These are phyloP conservation scores for Ornithoptera alexandrae DNA, from an alignment of 2,888 invertebrate species.

Conservation along the genomic window DNA sequence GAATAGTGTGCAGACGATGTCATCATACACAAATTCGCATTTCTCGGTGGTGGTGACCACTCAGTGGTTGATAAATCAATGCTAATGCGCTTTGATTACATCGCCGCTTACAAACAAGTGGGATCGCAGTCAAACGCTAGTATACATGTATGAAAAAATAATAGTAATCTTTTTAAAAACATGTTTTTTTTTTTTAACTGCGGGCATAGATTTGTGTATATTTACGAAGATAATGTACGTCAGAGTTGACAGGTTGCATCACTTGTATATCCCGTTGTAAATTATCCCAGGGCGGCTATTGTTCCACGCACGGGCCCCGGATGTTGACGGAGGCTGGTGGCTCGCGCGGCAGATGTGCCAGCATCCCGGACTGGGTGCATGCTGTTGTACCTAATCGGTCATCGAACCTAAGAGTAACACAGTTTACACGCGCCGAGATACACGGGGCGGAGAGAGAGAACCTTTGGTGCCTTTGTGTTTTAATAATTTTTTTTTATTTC, in stretches of 20 bases:
- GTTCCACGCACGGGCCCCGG: conserved; percentile 28
- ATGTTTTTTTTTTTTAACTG: too few relatives aligned
- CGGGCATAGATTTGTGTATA: too few relatives aligned
- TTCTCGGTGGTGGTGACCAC: too few relatives aligned
- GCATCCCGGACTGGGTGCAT: conserved; percentile 12
- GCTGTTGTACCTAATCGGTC: conserved; percentile 22
- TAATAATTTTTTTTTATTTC: too few relatives aligned
- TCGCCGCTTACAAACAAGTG: too few relatives aligned
- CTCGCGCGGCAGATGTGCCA: conserved; percentile 14
- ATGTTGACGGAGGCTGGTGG: conserved; percentile 22
- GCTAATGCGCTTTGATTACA: too few relatives aligned
- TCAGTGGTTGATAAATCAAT: too few relatives aligned
- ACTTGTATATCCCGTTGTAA: conserved; percentile 16
- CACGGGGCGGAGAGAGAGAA: conserved; percentile 18
- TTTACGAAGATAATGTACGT: conserved; percentile 10
- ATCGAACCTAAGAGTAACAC: conserved; percentile 11
- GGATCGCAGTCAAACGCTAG: too few relatives aligned
- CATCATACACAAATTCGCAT: too few relatives aligned
- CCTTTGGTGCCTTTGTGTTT: not conserved
- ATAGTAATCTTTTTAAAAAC: too few relatives aligned
- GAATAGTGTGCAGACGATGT: too few relatives aligned
- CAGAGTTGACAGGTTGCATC: conserved; percentile 7
- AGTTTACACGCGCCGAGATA: conserved; percentile 25
- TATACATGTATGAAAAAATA: too few relatives aligned
- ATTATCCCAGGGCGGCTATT: conserved; percentile 17